Conservation (phyloP, 1,140 invertebrate genomes). For the Proales similis region DNA sequence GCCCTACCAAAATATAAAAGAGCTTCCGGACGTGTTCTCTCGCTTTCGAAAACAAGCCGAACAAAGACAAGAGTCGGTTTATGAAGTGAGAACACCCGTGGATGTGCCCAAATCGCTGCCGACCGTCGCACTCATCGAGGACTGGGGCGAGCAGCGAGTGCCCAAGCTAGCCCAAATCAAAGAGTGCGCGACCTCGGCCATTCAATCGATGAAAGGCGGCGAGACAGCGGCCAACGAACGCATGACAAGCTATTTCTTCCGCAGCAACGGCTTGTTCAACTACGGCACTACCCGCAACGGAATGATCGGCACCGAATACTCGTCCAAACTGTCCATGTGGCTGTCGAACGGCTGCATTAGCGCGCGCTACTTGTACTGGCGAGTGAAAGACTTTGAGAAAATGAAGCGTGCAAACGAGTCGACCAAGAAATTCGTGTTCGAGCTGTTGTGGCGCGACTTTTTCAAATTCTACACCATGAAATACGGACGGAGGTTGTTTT, state of each 20-base stretch:
- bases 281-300: conserved; percentile 54
- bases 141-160: not conserved
- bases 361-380: conserved; percentile 49
- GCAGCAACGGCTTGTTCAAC: conserved; percentile 47
- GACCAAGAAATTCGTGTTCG: conserved; percentile 54
- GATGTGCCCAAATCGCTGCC: conserved; percentile 3
- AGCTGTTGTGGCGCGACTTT: conserved; percentile 54
- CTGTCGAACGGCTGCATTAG: conserved; percentile 50
- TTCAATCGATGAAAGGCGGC: conserved; percentile 45
- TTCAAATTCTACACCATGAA: conserved; percentile 52
- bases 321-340: conserved; percentile 54
- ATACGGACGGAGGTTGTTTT: conserved; percentile 51
- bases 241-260: conserved; percentile 49
- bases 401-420: conserved; percentile 48
- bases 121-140: not conserved
- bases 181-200: conserved; percentile 37
- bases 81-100: not conserved
- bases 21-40: conserved; percentile 52
- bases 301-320: conserved; percentile 51
- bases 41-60: conserved; percentile 48
- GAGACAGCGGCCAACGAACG: conserved; percentile 46
- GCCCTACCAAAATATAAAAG: conserved; percentile 43
- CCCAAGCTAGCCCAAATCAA: not conserved
- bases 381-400: conserved; percentile 49
- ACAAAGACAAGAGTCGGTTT: conserved; percentile 38